Base-by-base conservation (phyloP, 2,888 invertebrate species). In the Trilocha varians region DNA sequence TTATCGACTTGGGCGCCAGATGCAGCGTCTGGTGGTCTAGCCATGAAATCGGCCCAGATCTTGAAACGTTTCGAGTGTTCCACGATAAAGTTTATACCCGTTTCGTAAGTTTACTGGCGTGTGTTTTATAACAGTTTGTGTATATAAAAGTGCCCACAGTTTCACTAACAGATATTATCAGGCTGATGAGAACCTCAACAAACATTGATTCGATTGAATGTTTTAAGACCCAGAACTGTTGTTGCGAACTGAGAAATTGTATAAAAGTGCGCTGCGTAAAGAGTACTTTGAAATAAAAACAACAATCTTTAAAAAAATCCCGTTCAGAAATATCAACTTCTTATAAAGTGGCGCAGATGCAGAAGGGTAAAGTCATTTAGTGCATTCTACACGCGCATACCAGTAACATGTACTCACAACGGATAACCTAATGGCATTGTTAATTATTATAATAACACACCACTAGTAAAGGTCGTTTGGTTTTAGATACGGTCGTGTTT, bases 391-490 rank as follows among this genome's bases (percentile, higher is more conserved):
- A 25, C 5, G 2, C 3, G 25, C 25, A 4, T 25, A 5, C 25
- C 25, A 25, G 6, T 11, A 25, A 25, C 25, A 11, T 25, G 25
- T 25, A 25, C 25, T 25, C 25, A 25, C 11, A 25, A 34, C 38
- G 16, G 43, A 43, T 43, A 43, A 37, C 36, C 34, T 43, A 40
- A 43, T 43, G 43, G 40, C 25, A 37, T 34, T 40, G 40, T 43
- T 43, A 40, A 40, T 43, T 40, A 43, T 32, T 13, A 32, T 35
- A 25, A 42, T 34, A 25, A 38, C 32, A n/a, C n/a, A n/a, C 33
- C 11, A 16, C 2, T 25, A 25, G 25, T 4, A 25, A 11, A 25
- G 25, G 25, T 25, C 25, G 25, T 25, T 25, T 5, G 25, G 25
- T 5, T 25, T 25, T 25, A 25, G 25, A 25, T 25, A 25, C 2